Evolutionary conservation across 1,140 invertebrate genomes (phyloP), one percentile per base, ranked within the genome.

Genomic region (Popillia japonica): DNA sequence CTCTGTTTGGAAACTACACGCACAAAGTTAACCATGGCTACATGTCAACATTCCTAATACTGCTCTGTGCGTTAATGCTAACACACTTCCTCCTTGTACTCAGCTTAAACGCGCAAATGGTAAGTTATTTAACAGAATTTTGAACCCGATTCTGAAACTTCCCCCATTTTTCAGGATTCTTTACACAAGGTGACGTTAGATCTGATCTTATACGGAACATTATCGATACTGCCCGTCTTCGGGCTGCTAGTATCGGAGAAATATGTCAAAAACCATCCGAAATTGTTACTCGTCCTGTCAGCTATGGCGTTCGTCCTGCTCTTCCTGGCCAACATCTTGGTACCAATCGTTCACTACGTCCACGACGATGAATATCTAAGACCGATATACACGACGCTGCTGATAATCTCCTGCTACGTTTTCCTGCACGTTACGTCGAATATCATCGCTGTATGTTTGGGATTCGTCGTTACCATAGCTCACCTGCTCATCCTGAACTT

Each of bases 351-450:
- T 87, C 11, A 83, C 80, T 9, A 84, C 83, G 61, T 85, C 87
- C 40, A 3, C 23, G 10, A 7, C 11, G 40, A 14, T 4, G 72
- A 40, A 1, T 9, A 17, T 8, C 23, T 83, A 73, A 85, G 92
- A 78, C 93, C 93, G 40, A 91, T 92, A 0, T 94, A 92, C 82
- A 89, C 91, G 8, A 92, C 93, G 0, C 92, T 93, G 84, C 90
- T 92, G 0, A 86, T 95, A 0, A 88, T 95, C 59, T 91, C 92
- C 0, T 92, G 93, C 77, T 95, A 96, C 83, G 91, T 95, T 80
- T 96, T 95, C 83, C 88, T 96, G 77, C 93, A 94, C 8, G 89
- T 95, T 76, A 90, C 90, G 23, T 90, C 91, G 81, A 92, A 94
- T 83, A 88, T 90, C 72, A 87, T 93, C 75, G 92, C 92, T 0